A percentile compares a stretch with the other conserved stretches of the same genome.
Evolutionary conservation across 2,888 invertebrate species (phyloP).

Genomic region (Limnephilus marmoratus): DNA sequence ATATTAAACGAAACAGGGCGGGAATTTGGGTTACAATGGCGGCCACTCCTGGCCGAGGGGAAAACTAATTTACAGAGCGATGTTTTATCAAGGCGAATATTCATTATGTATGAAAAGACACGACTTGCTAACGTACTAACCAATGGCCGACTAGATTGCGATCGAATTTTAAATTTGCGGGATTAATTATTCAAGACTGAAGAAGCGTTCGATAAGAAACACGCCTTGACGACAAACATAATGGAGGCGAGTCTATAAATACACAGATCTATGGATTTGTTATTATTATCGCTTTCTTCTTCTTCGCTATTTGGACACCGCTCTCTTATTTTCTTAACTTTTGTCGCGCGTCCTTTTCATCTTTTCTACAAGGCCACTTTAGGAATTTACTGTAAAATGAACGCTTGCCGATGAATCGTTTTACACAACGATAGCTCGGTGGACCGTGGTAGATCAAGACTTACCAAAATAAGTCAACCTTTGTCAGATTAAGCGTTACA

Average conservation of each 20-base stretch:
- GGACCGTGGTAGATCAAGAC: not conserved
- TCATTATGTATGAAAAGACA: not conserved
- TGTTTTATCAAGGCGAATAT: slow-evolving; percentile 8
- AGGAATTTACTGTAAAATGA: not conserved
- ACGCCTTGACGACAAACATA: not conserved
- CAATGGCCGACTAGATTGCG: not conserved
- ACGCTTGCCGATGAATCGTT: not conserved
- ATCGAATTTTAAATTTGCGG: not conserved
- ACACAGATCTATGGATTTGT: not conserved
- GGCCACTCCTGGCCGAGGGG: not conserved
- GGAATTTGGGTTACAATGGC: slow-evolving; percentile 26
- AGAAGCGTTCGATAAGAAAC: not conserved
- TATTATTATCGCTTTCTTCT: not conserved
- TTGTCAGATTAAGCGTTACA: not conserved
- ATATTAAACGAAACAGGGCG: not conserved
- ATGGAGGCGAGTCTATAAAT: not conserved
- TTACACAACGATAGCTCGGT: not conserved
- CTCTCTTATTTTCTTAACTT: not conserved
- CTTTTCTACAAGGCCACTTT: too few relatives aligned
- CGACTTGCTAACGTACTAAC: not conserved
- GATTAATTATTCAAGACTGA: not conserved
- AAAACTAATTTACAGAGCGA: not conserved
- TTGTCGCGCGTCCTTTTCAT: too few relatives aligned
- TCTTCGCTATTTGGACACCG: too few relatives aligned
- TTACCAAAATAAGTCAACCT: not conserved